Base-by-base conservation (phyloP, 2,113 vertebrate genomes). In the Tautogolabrus adspersus region DNA sequence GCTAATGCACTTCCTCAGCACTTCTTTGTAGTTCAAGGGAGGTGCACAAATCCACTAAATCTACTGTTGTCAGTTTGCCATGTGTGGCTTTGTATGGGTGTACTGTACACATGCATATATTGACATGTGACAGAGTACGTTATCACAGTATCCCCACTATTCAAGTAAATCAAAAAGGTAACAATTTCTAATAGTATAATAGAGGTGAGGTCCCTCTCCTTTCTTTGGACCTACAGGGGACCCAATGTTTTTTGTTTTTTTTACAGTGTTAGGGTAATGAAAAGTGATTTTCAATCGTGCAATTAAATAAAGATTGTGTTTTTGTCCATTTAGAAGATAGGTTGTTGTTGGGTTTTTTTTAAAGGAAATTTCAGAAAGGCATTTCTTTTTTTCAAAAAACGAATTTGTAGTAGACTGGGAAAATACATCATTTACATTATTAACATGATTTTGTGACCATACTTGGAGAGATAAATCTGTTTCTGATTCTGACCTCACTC, bases 21-120 rank as follows among this genome's bases (percentile, higher is more conserved):
- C 57, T 72, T 85, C 40, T 23, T 1, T 5, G 6, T 38, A 56
- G 40, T 66, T 81, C 26, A 49, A 46, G 68, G n/a, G 12, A 62
- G 16, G 10, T 56, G 34, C 63, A 58, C 44, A 72, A 70, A 71
- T 77, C 65, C 37, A n/a, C 42, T 55, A 60, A 78, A 73, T 37
- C 54, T 55, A 23, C 61, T 61, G 38, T 30, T 82, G 68, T 72
- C 63, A 68, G 26, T 81, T 74, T 78, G n/a, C 22, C 51, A n/a
- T 38, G 10, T 57, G 10, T 57, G 26, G 34, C 19, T 62, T 11
- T 3, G 21, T 62, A 18, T 44, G 21, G 6, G 16, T 49, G 38
- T 18, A 38, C 51, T 49, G 38, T n/a, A 38, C 51, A 11, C 19
- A 38, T 38, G 7, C 9, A 26, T 44, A 13, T 11, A 37, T 51